phyloP scores from a whole-genome alignment of 2,113 vertebrate species.

The Strix aluco region DNA sequence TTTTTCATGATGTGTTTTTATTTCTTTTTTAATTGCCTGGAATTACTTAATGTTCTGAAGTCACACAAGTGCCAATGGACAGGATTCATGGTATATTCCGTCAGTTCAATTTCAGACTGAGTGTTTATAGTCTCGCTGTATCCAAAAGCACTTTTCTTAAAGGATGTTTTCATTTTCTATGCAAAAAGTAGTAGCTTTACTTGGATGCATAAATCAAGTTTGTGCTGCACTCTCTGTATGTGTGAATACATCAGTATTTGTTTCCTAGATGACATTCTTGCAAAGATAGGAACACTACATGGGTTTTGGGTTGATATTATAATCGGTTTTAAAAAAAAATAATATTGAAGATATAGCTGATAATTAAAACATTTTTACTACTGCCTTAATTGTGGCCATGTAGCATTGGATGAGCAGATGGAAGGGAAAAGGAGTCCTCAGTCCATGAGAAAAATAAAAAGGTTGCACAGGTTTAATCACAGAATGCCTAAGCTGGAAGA shows the following conservation, averaged over 20 bases:
- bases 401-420: neutral
- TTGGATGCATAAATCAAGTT: neutral
- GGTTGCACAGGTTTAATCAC: neutral
- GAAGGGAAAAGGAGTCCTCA: neutral
- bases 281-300: neutral
- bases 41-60: neutral
- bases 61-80: neutral
- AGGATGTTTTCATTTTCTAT: neutral
- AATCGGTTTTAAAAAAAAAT: neutral
- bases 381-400: neutral
- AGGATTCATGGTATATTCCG: neutral
- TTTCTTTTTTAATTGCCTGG: neutral
- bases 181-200: neutral
- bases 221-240: neutral
- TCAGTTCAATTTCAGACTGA: neutral
- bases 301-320: neutral
- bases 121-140: neutral
- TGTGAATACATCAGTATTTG: neutral
- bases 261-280: neutral
- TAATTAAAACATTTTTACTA: neutral
- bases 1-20: neutral
- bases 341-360: neutral
- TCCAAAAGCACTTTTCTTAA: neutral
- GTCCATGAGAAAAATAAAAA: neutral
- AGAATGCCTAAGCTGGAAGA: neutral